These are phyloP conservation scores for Cyrtonyx montezumae DNA, from an alignment of 2,113 vertebrate genomes.

Conservation along the genomic window DNA sequence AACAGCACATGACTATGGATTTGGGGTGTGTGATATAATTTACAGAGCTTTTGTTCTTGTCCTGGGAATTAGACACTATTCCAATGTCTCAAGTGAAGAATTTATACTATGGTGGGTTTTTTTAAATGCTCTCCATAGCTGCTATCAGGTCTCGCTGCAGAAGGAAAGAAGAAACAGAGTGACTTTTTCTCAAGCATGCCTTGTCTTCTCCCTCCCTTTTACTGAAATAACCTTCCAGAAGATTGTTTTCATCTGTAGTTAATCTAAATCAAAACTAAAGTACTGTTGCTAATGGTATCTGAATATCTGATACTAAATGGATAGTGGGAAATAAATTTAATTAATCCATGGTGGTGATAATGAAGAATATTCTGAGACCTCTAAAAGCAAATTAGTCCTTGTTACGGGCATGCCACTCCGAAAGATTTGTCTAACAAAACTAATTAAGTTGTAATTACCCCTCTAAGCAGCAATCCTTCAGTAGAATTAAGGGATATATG, in stretches of 20 bases:
- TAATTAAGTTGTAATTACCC: conserved; percentile 8
- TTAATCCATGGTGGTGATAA: background rate
- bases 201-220: background rate
- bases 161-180: background rate
- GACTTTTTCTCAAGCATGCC: background rate
- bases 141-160: background rate
- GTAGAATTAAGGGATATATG: background rate
- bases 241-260: background rate
- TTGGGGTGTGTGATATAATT: background rate
- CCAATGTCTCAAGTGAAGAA: background rate
- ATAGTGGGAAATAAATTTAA: background rate
- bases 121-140: background rate
- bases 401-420: background rate
- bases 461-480: background rate
- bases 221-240: background rate
- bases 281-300: background rate
- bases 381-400: conserved; percentile 22
- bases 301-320: background rate
- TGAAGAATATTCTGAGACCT: conserved; percentile 16
- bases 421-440: background rate
- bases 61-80: background rate
- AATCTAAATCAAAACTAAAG: background rate
- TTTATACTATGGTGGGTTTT: background rate
- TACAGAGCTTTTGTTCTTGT: background rate
- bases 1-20: background rate